Evolutionary conservation across 2,797 vertebrate genomes (phyloP).

Genomic region (Salmo trutta): DNA sequence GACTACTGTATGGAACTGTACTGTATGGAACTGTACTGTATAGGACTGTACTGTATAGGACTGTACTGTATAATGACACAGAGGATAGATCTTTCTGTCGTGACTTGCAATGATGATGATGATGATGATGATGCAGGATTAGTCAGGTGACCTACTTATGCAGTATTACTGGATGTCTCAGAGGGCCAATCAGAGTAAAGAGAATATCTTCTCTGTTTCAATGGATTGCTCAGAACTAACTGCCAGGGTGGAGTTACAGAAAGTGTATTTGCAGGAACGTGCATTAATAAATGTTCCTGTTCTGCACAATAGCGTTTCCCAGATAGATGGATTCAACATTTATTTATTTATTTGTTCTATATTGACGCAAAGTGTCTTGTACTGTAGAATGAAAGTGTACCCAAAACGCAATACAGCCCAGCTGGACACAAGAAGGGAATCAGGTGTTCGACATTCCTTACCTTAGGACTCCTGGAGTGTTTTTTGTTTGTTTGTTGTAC

Average conservation of each 20-base stretch:
- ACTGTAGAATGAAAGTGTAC: neutral
- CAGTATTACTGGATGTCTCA: conserved; percentile 28
- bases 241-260: too few species aligned
- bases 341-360: neutral
- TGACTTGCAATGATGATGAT: conserved; percentile 24
- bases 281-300: neutral
- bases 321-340: neutral
- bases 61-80: conserved; percentile 28
- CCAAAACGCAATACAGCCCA: too few species aligned
- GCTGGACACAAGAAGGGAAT: too few species aligned
- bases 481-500: neutral
- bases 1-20: too few species aligned
- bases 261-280: too few species aligned
- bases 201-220: conserved; percentile 46
- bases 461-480: too few species aligned
- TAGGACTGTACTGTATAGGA: conserved; percentile 20
- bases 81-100: conserved; percentile 36
- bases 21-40: neutral
- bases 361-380: neutral
- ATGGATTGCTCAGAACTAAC: neutral
- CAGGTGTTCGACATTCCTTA: too few species aligned
- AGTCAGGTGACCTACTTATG: conserved; percentile 57
- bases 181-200: conserved; percentile 42
- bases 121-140: conserved; percentile 41
- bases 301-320: neutral